phyloP scores from a whole-genome alignment of 2,113 vertebrate species.

The Propithecus coquereli region DNA sequence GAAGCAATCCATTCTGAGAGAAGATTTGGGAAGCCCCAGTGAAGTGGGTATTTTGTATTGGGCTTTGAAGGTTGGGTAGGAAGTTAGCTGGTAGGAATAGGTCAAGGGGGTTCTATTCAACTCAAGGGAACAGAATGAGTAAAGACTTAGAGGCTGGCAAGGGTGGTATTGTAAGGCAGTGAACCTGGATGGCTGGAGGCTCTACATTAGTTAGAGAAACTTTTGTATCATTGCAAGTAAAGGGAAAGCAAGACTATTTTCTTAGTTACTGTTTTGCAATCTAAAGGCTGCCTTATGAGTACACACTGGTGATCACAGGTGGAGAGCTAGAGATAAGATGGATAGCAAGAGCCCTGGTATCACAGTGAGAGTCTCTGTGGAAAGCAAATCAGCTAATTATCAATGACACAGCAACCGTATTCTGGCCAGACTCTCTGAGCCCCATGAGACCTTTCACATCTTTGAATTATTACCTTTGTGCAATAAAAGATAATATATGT shows the following conservation, averaged over 20 bases:
- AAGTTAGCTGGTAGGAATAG: background rate
- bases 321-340: background rate
- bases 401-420: background rate
- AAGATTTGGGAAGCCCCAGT: background rate
- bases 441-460: background rate
- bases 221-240: background rate
- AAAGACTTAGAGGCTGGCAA: background rate
- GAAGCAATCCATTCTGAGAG: background rate
- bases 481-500: background rate
- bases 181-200: background rate
- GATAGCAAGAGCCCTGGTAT: background rate
- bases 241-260: background rate
- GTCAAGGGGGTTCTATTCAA: background rate
- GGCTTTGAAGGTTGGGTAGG: background rate
- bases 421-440: background rate
- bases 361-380: background rate
- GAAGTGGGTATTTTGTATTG: background rate
- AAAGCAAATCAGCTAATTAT: background rate
- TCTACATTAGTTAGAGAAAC: background rate
- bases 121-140: background rate
- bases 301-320: background rate
- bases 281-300: background rate
- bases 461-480: background rate
- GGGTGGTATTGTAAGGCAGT: rapidly evolving
- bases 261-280: background rate